Conservation (phyloP, 2,797 vertebrate genomes). For the Chloroceryle amazona region DNA sequence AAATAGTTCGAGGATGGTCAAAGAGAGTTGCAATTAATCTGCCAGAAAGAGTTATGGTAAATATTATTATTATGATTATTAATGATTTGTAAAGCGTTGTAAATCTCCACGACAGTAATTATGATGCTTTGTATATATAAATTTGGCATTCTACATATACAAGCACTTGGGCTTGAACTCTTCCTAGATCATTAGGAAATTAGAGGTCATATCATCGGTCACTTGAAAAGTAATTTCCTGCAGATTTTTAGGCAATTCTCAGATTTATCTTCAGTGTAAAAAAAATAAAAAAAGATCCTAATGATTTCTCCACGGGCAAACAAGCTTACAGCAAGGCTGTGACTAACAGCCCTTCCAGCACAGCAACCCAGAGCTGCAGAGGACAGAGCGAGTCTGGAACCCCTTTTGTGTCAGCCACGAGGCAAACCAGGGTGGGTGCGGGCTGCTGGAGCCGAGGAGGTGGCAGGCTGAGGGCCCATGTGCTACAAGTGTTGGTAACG, state of each 20-base stretch:
- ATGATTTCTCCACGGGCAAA: neutral
- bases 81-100: conserved; percentile 70
- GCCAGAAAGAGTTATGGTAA: conserved; percentile 73
- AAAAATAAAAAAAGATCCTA: neutral
- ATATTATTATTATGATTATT: conserved; percentile 76
- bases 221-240: conserved; percentile 69
- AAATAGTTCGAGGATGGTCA: conserved; percentile 33
- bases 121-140: conserved; percentile 73
- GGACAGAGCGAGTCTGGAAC: neutral
- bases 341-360: neutral
- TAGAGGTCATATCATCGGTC: conserved; percentile 54
- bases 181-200: conserved; percentile 72
- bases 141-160: conserved; percentile 70
- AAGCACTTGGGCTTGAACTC: conserved; percentile 74
- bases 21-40: conserved; percentile 65
- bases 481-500: neutral
- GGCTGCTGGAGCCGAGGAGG: neutral
- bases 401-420: neutral
- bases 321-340: neutral
- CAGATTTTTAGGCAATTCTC: conserved; percentile 42
- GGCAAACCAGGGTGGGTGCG: accelerated
- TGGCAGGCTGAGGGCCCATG: neutral
- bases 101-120: conserved; percentile 74
- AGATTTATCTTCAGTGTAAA: conserved; percentile 20
- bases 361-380: neutral